These are phyloP conservation scores for Himantopus leucocephalus DNA, from an alignment of 2,113 vertebrate species.

Conservation along the genomic window DNA sequence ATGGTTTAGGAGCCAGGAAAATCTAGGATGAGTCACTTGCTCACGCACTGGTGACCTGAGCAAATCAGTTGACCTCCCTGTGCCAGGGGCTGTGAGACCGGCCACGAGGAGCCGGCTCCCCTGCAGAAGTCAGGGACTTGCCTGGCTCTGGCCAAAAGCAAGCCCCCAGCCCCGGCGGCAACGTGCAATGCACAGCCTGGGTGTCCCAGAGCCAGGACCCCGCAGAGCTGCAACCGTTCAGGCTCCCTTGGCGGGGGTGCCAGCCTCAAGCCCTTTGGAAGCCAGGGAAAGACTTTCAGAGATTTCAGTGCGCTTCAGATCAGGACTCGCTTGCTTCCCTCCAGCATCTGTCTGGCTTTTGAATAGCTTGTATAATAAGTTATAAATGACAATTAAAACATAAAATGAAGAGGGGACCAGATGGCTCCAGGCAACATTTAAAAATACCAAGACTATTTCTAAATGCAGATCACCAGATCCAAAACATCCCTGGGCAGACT, in stretches of 20 bases:
- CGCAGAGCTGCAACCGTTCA: neutral
- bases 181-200: fast-evolving
- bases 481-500: constrained; percentile 27
- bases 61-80: neutral
- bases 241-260: neutral
- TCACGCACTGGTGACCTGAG: constrained; percentile 3
- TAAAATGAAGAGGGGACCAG: constrained; percentile 38
- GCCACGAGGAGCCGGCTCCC: neutral
- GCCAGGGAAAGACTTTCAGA: neutral
- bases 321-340: neutral
- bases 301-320: neutral
- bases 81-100: neutral
- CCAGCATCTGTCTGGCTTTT: constrained; percentile 15
- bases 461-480: constrained; percentile 25
- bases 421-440: constrained; percentile 43
- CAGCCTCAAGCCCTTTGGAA: neutral
- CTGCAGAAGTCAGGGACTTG: neutral
- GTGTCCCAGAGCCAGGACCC: neutral
- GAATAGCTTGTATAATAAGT: constrained; percentile 21
- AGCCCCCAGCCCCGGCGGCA: neutral
- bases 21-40: constrained; percentile 18
- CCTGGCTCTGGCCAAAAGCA: neutral
- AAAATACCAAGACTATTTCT: constrained; percentile 50
- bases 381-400: constrained; percentile 40
- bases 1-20: constrained; percentile 22